Conservation (phyloP, 2,113 vertebrate genomes). For the Falcunculus frontatus region DNA sequence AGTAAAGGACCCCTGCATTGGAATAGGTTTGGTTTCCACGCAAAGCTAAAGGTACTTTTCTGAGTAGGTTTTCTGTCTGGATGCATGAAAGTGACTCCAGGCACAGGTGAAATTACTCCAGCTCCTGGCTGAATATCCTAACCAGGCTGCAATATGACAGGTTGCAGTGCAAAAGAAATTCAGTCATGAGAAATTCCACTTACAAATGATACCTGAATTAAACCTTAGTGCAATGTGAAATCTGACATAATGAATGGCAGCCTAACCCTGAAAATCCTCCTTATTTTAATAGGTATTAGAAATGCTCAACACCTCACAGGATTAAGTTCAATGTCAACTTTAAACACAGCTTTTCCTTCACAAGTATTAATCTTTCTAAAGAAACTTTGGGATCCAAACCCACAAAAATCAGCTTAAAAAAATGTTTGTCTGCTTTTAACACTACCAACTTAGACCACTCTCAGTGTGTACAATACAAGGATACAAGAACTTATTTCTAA, state of each 20-base stretch:
- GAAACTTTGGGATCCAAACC: not conserved
- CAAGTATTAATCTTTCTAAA: not conserved
- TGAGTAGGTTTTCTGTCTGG: not conserved
- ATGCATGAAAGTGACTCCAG: not conserved
- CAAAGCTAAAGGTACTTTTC: not conserved
- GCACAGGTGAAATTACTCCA: not conserved
- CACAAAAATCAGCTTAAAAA: not conserved
- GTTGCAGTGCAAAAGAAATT: not conserved
- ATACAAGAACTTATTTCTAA: not conserved
- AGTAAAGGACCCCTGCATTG: not conserved
- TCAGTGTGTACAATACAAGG: too few species aligned
- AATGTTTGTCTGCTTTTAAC: not conserved
- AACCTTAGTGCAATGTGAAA: not conserved
- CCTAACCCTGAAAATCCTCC: not conserved
- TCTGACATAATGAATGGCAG: not conserved
- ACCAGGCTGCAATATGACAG: not conserved
- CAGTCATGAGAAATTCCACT: not conserved
- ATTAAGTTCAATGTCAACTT: not conserved
- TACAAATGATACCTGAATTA: not conserved
- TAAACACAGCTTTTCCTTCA: not conserved
- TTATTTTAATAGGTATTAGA: not conserved
- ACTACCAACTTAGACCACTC: not conserved
- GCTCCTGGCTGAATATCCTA: not conserved
- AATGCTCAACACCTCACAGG: not conserved
- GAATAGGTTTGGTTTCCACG: not conserved